Percentiles rank a stretch among this genome's conserved stretches.
Evolutionary conservation across 2,888 invertebrate genomes (phyloP).

Genomic region (Drosophila nr. fundita): DNA sequence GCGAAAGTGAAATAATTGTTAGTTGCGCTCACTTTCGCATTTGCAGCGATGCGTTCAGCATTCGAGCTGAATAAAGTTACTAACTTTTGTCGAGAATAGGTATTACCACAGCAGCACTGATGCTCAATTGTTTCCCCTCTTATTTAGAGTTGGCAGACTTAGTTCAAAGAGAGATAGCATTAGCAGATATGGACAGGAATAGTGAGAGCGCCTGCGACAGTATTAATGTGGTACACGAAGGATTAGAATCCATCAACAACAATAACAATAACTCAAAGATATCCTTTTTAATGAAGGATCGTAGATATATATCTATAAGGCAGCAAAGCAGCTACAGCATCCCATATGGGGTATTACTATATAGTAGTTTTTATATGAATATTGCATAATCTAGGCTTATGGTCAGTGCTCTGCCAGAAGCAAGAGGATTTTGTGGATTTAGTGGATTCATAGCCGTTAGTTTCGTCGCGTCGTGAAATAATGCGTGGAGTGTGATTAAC

Average conservation of each 20-base stretch:
- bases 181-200: neutral
- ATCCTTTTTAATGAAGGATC: neutral
- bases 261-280: neutral
- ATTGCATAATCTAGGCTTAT: neutral
- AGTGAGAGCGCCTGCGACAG: neutral
- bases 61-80: too few species aligned
- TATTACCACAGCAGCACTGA: neutral
- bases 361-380: neutral
- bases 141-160: neutral
- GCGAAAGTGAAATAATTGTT: conserved; percentile 41
- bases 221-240: neutral
- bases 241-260: neutral
- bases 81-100: neutral
- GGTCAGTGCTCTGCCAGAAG: neutral
- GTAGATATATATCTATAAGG: neutral
- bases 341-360: too few species aligned
- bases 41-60: conserved; percentile 3
- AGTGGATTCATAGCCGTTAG: neutral
- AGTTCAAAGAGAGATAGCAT: neutral
- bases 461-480: neutral
- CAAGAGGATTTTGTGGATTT: neutral
- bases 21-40: conserved; percentile 5
- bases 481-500: neutral
- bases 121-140: neutral
- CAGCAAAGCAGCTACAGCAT: neutral